These are phyloP conservation scores for Epistrophella euchroma DNA, from an alignment of 2,888 invertebrate genomes.

Conservation along the genomic window DNA sequence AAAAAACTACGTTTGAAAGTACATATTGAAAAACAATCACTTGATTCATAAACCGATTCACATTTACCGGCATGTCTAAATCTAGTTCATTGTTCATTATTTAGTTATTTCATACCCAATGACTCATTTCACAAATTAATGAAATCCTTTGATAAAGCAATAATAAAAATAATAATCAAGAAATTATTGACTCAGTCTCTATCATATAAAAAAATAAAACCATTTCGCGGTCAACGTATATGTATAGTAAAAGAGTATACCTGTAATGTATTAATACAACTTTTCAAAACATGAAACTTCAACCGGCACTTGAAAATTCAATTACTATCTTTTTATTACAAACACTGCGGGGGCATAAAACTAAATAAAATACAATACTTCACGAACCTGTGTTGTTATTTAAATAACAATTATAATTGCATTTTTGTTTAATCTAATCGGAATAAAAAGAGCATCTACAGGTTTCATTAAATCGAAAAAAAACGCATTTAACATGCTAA, in stretches of 20 bases:
- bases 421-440: slow-evolving; percentile 39
- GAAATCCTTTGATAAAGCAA: slow-evolving; percentile 1
- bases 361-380: background rate
- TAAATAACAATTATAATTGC: slow-evolving; percentile 24
- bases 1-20: background rate
- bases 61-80: background rate
- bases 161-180: background rate
- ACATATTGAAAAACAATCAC: background rate
- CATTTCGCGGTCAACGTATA: background rate
- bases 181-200: background rate
- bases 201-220: background rate
- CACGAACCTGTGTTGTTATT: background rate
- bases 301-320: slow-evolving; percentile 8
- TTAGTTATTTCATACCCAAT: no score
- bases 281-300: background rate
- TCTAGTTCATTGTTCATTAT: background rate
- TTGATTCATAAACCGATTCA: background rate
- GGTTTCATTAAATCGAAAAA: background rate
- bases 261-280: no score
- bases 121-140: slow-evolving; percentile 5
- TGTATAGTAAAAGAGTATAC: background rate
- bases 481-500: slow-evolving; percentile 18
- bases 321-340: slow-evolving; percentile 1
- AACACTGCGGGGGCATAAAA: background rate
- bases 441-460: slow-evolving; percentile 32